Conservation (phyloP, 2,888 invertebrate genomes). For the Caenorhabditis japonica region DNA sequence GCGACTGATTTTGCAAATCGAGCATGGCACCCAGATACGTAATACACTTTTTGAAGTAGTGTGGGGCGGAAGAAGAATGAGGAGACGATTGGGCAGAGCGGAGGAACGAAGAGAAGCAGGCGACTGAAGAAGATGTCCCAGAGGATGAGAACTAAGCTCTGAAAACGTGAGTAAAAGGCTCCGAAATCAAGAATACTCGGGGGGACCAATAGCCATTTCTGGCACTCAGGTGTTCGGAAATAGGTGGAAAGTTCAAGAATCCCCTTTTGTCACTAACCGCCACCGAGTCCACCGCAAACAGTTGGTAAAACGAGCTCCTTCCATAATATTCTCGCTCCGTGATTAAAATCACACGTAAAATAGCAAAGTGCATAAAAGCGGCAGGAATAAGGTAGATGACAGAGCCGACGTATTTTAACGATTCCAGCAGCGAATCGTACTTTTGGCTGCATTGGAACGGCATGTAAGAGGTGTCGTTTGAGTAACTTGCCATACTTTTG, state of each 20-base stretch:
- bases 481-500: no score
- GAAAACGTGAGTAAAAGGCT: not conserved
- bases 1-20: constrained; percentile 21
- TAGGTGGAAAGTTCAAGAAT: no score
- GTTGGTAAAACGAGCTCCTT: constrained; percentile 12
- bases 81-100: constrained; percentile 20
- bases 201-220: no score
- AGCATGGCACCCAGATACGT: not conserved
- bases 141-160: constrained; percentile 9
- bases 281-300: constrained; percentile 12
- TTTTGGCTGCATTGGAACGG: no score
- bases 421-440: no score
- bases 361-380: no score
- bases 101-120: constrained; percentile 14
- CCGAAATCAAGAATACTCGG: not conserved
- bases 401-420: no score
- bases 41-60: not conserved
- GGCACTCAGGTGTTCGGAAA: no score
- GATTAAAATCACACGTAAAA: no score
- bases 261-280: constrained; percentile 4
- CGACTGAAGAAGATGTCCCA: constrained; percentile 20
- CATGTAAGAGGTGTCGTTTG: no score
- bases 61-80: constrained; percentile 21
- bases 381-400: no score
- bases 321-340: no score